phyloP scores from a whole-genome alignment of 37 sponge, comb jelly and placozoan species.

The Amphimedon queenslandica region DNA sequence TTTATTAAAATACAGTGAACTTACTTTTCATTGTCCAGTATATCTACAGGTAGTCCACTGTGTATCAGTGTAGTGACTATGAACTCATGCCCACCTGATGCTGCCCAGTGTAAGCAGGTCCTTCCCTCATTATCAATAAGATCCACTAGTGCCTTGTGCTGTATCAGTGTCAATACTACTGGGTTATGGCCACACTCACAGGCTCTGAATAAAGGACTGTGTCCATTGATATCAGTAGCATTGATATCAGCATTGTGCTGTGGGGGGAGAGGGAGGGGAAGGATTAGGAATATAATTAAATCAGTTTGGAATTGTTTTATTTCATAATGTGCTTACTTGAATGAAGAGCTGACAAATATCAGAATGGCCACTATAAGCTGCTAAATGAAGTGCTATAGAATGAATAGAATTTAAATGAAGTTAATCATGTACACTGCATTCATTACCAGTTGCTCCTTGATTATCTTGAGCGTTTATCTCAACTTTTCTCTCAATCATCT shows the following conservation, averaged over 20 bases:
- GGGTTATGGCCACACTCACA: constrained; percentile 84
- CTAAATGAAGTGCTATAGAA: constrained; percentile 75
- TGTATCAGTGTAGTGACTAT: constrained; percentile 74
- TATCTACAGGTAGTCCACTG: constrained; percentile 39
- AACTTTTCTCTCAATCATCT: constrained; percentile 50
- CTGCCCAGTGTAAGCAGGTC: constrained; percentile 85
- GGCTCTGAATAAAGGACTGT: constrained; percentile 81
- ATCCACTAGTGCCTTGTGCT: constrained; percentile 65
- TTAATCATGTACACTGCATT: neutral
- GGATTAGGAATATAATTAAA: neutral
- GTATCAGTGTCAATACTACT: constrained; percentile 58
- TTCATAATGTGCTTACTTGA: constrained; percentile 36
- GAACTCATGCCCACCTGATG: constrained; percentile 78
- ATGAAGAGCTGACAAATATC: constrained; percentile 64
- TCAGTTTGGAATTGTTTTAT: neutral
- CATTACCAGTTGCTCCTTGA: constrained; percentile 62
- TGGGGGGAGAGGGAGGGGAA: neutral
- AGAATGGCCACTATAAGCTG: constrained; percentile 71
- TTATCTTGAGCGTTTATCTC: constrained; percentile 52
- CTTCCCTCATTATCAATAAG: constrained; percentile 65
- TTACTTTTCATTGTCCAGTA: constrained; percentile 45
- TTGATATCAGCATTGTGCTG: constrained; percentile 71
- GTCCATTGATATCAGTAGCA: constrained; percentile 57
- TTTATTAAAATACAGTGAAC: neutral
- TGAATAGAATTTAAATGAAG: neutral